Conservation (phyloP, 2,797 vertebrate species). For the Tachyglossus aculeatus region DNA sequence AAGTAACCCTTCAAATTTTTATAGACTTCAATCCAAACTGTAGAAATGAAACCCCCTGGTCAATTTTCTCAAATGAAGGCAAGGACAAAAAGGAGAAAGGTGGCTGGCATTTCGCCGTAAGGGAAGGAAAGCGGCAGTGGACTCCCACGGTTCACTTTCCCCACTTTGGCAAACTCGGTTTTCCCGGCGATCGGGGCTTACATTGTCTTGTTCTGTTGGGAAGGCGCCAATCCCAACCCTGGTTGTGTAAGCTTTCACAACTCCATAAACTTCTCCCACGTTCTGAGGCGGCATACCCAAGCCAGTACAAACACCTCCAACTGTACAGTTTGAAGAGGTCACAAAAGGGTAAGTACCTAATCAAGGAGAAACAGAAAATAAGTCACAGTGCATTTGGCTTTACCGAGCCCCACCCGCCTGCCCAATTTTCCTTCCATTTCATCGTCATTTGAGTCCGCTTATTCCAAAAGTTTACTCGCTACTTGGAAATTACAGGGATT, state of each 20-base stretch:
- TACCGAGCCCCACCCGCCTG: not conserved
- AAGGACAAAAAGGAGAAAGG: not conserved
- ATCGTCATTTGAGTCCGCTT: not conserved
- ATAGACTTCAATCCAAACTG: not conserved
- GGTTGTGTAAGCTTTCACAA: conserved; percentile 96
- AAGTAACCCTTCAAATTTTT: too few relatives aligned
- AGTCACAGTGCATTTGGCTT: not conserved
- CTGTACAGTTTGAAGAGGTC: conserved; percentile 98
- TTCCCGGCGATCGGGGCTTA: conserved; percentile 68
- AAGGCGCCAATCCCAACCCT: conserved; percentile 97
- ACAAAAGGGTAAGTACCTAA: conserved; percentile 97
- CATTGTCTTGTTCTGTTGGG: conserved; percentile 93
- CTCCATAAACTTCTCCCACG: conserved; percentile 92
- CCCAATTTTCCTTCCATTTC: not conserved
- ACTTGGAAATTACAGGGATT: not conserved
- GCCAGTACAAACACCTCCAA: conserved; percentile 96
- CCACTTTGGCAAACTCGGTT: not conserved
- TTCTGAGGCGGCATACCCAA: conserved; percentile 96
- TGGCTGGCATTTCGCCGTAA: too few relatives aligned
- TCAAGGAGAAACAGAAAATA: conserved; percentile 29
- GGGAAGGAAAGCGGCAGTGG: not conserved
- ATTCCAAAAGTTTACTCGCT: not conserved
- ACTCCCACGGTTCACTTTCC: not conserved
- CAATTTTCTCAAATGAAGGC: not conserved
- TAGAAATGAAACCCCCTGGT: not conserved